Percentiles rank a stretch among this genome's conserved stretches.
Evolutionary conservation across 2,797 vertebrate species (phyloP).

Genomic region (Sparidentex hasta): DNA sequence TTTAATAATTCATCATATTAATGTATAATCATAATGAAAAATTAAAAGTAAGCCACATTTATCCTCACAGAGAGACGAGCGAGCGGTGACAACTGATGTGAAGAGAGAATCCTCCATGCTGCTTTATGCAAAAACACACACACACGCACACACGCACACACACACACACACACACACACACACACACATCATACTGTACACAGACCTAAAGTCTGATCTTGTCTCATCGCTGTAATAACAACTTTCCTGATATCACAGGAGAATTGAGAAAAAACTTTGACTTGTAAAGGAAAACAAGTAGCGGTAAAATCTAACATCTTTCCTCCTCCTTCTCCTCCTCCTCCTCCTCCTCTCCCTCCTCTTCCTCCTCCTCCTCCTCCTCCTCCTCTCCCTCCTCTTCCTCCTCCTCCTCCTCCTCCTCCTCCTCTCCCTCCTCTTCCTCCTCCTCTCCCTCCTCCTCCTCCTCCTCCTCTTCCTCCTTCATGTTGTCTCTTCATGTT

Average conservation of each 20-base stretch:
- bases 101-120: no score
- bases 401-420: constrained; percentile 3
- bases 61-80: no score
- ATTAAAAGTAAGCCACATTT: no score
- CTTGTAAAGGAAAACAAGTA: neutral
- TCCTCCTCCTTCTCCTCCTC: neutral
- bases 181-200: neutral
- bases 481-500: constrained; percentile 42
- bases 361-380: no score
- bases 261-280: neutral
- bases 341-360: neutral
- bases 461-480: neutral
- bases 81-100: no score
- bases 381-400: neutral
- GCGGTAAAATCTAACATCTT: neutral
- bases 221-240: neutral
- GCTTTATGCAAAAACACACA: no score
- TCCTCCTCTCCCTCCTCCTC: neutral
- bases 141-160: neutral
- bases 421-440: neutral
- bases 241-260: neutral
- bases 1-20: no score
- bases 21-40: no score
- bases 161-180: constrained; percentile 4
- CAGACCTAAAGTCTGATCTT: neutral